Evolutionary conservation across 2,888 invertebrate species (phyloP), one percentile per base, ranked within the genome.

Genomic region (Notocelia uddmanniana): DNA sequence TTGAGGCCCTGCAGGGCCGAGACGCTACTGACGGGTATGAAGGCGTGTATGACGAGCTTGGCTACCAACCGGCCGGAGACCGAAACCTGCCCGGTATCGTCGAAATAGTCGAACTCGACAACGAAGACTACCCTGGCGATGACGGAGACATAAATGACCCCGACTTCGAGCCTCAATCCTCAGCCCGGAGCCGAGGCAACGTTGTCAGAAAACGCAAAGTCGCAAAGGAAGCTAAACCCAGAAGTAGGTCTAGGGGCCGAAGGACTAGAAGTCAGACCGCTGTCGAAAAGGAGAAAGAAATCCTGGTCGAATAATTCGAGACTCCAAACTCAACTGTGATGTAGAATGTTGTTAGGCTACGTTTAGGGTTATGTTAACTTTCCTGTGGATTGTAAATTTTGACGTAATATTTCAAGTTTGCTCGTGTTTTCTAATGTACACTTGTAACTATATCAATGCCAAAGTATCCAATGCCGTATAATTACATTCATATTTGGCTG

Each of bases 231-330:
- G 82, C 83, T 64, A 81, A 86, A 72, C 81, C 92, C 11, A 84
- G 93, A 2, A 93, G 93, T 79, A 88, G 83, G 69, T 93, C 93
- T 23, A 80, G 90, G 66, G 92, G 92, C 1, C 89, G 93, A 15
- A 87, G 88, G 69, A 93, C 93, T 0, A 85, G 93, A 73, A 93
- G 92, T 75, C 92, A 92, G 76, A 80, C 91, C 5, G 89, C 88
- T 48, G 73, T 82, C 45, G 86, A 87, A 19, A 87, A 84, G 70
- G 85, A 85, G 19, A 85, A 77, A 19, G 88, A 88, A 81, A 76
- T 92, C 59, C 70, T 80, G 73, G 89, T 90, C 77, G 90, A 92
- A 64, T 92, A 82, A 88, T 74, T 66, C 11, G 73, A 73, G 75
- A 76, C 81, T 81, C 77, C 77, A 79, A 84, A 82, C 81, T 82